Evolutionary conservation across 2,797 vertebrate genomes (phyloP).

Genomic region (Acomys russatus): DNA sequence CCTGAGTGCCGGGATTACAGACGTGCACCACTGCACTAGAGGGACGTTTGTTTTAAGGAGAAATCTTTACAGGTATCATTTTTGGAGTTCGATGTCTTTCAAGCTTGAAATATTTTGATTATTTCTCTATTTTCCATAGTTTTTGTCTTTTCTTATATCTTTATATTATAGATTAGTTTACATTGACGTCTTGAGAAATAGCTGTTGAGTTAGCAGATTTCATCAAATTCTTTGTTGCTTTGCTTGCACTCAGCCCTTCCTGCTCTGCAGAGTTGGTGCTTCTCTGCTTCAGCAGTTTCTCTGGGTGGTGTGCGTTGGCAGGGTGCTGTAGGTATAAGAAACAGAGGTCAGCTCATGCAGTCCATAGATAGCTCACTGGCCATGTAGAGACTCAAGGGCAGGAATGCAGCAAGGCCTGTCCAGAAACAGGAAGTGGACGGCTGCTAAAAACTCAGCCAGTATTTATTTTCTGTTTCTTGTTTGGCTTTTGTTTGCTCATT

Average conservation of each 20-base stretch:
- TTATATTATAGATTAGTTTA: not conserved
- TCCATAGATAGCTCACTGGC: not conserved
- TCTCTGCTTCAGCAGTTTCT: not conserved
- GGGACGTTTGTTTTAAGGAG: not conserved
- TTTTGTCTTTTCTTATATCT: not conserved
- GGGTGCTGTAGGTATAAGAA: conserved; percentile 1
- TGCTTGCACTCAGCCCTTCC: not conserved
- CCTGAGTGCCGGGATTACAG: too few species aligned
- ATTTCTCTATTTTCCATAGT: not conserved
- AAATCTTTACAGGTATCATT: not conserved
- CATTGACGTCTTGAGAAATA: not conserved
- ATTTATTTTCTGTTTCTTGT: conserved; percentile 53
- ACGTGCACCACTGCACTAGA: too few species aligned
- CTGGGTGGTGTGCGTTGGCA: not conserved
- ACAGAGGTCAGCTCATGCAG: not conserved
- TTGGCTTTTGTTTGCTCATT: conserved; percentile 55
- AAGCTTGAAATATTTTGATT: conserved; percentile 15
- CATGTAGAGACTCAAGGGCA: not conserved
- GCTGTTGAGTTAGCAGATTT: conserved; percentile 7
- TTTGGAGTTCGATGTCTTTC: conserved; percentile 8
- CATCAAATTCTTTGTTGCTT: not conserved
- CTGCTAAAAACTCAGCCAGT: conserved; percentile 1
- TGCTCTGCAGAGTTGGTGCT: not conserved
- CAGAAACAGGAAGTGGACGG: conserved; percentile 41
- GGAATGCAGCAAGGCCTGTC: conserved; percentile 23